Base-by-base conservation (phyloP, 1,140 invertebrate species). In the Philaenus spumarius region DNA sequence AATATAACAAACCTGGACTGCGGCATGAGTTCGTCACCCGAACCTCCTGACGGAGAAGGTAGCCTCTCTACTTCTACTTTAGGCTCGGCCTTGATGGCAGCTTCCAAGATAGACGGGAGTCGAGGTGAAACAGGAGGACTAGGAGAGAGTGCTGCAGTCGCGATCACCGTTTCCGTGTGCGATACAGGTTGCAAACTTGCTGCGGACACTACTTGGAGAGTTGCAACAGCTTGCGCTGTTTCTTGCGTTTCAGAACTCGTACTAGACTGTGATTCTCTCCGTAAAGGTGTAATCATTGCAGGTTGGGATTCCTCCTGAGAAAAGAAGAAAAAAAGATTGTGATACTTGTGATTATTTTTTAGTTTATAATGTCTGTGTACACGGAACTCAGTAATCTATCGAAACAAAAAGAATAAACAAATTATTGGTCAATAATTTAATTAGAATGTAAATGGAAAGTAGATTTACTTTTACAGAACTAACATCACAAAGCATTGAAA, bases 61-160 rank as follows among this genome's bases (percentile, higher is more conserved):
- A 73, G 62, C 15, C 85, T 79, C 71, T 90, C 87, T 15, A 89
- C 87, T 72, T 90, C 87, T 14, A 89, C 87, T 68, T 90, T 88
- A 6, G 89, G 89, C 66, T 90, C 88, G 14, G 86, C 86, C 68
- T 91, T 90, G 65, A 91, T 90, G 11, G 87, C 87, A 9, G 87
- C 86, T 69, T 90, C 88, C n/a, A 90, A 71, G 17, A 89, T 81
- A 19, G 84, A 84, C 5, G 86, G 80, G 63, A 84, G 66, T 64
- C 78, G 69, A 35, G 68, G 64, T 17, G 66, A 50, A 37, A 56
- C 5, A 14, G 57, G 48, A 17, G 62, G 52, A 20, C 69, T 47
- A 39, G 69, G 59, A 20, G 71, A 64, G 5, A 66, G 67, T 6
- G 76, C 15, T 74, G 70, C 58, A 76, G 70, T 2, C 75, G 77